A percentile compares a stretch with the other conserved stretches of the same genome.
These are phyloP conservation scores for Amblyornis subalaris DNA, from an alignment of 2,113 vertebrate species.

Conservation along the genomic window DNA sequence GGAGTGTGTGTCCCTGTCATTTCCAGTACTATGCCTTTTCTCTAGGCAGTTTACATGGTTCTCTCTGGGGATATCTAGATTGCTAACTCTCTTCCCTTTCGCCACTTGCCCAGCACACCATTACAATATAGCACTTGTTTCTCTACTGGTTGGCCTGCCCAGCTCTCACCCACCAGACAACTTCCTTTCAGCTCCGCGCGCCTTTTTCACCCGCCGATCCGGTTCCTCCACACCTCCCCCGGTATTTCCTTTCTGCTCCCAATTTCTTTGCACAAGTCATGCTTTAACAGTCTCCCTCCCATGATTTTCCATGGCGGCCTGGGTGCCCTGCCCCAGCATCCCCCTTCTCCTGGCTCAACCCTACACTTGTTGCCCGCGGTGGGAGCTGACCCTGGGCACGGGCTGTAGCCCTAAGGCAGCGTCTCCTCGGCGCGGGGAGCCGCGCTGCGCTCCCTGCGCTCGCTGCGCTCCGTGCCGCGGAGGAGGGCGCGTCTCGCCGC, in stretches of 20 bases:
- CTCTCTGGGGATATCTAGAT: not conserved
- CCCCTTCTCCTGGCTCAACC: not conserved
- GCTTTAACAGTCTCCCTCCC: not conserved
- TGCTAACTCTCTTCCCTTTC: not conserved
- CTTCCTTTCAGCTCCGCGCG: no score
- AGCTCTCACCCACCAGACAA: not conserved
- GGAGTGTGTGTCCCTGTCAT: not conserved
- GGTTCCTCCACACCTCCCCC: not conserved
- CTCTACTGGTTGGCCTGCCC: not conserved
- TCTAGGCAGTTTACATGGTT: not conserved
- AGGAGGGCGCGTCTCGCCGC: not conserved
- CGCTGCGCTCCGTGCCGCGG: not conserved
- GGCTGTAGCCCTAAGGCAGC: not conserved
- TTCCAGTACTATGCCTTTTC: not conserved
- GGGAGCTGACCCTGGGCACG: accelerated
- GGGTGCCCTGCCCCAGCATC: not conserved
- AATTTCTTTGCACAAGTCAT: not conserved
- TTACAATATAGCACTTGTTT: not conserved
- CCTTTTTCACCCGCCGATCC: not conserved
- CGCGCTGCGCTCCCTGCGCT: not conserved
- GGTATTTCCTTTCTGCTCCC: not conserved
- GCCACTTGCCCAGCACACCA: not conserved
- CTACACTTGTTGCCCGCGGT: not conserved
- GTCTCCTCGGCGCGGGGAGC: not conserved
- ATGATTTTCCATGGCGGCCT: not conserved